These are phyloP conservation scores for Sebastes steindachneri DNA, from an alignment of 2,797 vertebrate species.

Conservation along the genomic window DNA sequence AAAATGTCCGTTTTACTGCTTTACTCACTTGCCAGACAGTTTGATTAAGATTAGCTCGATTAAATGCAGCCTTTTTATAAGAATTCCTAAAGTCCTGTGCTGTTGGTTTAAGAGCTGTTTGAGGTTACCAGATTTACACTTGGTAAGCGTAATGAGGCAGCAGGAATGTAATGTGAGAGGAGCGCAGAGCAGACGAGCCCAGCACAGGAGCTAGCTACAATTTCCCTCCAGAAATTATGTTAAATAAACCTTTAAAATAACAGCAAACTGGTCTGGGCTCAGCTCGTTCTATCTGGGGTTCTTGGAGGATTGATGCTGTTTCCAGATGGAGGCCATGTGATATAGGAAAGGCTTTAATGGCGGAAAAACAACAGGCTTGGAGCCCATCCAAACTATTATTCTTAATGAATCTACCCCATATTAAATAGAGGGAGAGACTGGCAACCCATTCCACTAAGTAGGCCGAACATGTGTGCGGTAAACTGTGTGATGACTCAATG, in stretches of 20 bases:
- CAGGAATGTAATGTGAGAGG: constrained; percentile 52
- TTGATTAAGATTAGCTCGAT: constrained; percentile 60
- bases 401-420: constrained; percentile 61
- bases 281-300: constrained; percentile 20
- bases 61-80: constrained; percentile 63
- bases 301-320: constrained; percentile 10
- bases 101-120: constrained; percentile 70
- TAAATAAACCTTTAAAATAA: constrained; percentile 51
- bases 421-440: constrained; percentile 52
- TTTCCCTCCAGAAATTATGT: constrained; percentile 31
- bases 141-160: constrained; percentile 60
- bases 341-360: constrained; percentile 64
- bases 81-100: constrained; percentile 66
- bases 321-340: constrained; percentile 62
- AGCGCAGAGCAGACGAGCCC: constrained; percentile 21
- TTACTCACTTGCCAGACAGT: constrained; percentile 34
- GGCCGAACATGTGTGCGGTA: constrained; percentile 37
- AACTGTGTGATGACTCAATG: constrained; percentile 1
- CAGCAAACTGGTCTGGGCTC: constrained; percentile 7
- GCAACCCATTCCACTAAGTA: constrained; percentile 49
- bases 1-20: constrained; percentile 33
- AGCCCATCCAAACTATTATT: constrained; percentile 63
- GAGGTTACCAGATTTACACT: constrained; percentile 73
- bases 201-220: constrained; percentile 30
- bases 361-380: constrained; percentile 71